A percentile compares a stretch with the other conserved stretches of the same genome.
Evolutionary conservation across 37 sponge, comb jelly and placozoan genomes (phyloP).

Genomic region (Bolinopsis microptera): DNA sequence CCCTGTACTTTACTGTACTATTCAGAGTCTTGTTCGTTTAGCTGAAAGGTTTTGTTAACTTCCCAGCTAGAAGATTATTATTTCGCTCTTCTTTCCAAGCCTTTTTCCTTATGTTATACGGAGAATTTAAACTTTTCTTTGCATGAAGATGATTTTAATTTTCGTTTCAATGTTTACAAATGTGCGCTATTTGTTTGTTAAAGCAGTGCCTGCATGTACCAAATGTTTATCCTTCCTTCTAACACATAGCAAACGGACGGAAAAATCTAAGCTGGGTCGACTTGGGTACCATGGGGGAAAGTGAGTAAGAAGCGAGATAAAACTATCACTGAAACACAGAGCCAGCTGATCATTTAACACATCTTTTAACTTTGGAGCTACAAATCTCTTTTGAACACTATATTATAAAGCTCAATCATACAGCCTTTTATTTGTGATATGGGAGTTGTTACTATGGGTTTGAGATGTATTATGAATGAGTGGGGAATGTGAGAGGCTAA

Average conservation of each 20-base stretch:
- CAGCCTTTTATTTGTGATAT: too few relatives aligned
- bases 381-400: too few relatives aligned
- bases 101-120: too few relatives aligned
- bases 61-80: neutral
- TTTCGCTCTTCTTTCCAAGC: neutral
- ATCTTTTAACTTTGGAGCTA: too few relatives aligned
- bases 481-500: too few relatives aligned
- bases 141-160: neutral
- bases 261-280: neutral
- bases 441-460: too few relatives aligned
- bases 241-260: neutral
- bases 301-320: conserved; percentile 20
- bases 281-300: neutral
- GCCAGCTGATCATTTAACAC: neutral
- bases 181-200: neutral
- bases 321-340: neutral
- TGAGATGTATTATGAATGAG: too few relatives aligned
- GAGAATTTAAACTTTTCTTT: neutral
- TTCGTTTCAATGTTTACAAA: neutral
- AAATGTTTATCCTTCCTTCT: neutral
- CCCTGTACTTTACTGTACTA: too few relatives aligned
- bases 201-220: neutral
- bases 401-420: too few relatives aligned
- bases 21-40: too few relatives aligned
- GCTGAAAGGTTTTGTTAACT: too few relatives aligned